These are phyloP conservation scores for Tachysurus vachellii DNA, from an alignment of 2,113 vertebrate species.

Conservation along the genomic window DNA sequence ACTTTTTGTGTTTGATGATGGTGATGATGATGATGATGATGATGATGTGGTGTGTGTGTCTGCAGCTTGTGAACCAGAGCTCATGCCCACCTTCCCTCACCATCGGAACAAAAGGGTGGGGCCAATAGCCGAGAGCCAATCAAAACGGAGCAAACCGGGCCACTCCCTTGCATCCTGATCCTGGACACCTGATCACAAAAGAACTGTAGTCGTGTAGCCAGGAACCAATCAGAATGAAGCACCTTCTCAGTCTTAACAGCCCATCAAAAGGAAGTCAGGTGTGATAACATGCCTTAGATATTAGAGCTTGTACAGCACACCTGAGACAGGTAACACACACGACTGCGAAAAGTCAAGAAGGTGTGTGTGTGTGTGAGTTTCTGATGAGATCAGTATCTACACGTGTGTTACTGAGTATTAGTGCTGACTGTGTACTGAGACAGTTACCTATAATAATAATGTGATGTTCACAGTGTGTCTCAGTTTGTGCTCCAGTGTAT, in stretches of 20 bases:
- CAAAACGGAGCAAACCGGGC: slow-evolving; percentile 84
- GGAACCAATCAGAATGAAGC: background rate
- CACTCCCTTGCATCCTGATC: background rate
- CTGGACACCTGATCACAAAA: background rate
- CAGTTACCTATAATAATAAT: too few relatives aligned
- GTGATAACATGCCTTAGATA: background rate
- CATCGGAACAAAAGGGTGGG: slow-evolving; percentile 88
- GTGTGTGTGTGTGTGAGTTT: background rate
- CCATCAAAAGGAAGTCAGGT: background rate
- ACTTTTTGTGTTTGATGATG: background rate
- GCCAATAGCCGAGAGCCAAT: slow-evolving; percentile 60
- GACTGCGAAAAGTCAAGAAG: background rate
- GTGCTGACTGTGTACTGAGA: too few relatives aligned
- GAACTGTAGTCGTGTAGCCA: background rate
- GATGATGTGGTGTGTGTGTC: background rate
- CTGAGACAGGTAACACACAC: background rate
- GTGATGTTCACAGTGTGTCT: background rate
- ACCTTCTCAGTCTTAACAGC: background rate
- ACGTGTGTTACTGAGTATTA: background rate
- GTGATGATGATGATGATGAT: too few relatives aligned
- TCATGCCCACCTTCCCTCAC: slow-evolving; percentile 98
- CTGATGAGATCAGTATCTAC: too few relatives aligned
- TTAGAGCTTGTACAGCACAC: background rate
- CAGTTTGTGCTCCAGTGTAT: background rate
- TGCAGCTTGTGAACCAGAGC: slow-evolving; percentile 88